Evolutionary conservation across 2,113 vertebrate genomes (phyloP).

Genomic region (Oreochromis aureus): DNA sequence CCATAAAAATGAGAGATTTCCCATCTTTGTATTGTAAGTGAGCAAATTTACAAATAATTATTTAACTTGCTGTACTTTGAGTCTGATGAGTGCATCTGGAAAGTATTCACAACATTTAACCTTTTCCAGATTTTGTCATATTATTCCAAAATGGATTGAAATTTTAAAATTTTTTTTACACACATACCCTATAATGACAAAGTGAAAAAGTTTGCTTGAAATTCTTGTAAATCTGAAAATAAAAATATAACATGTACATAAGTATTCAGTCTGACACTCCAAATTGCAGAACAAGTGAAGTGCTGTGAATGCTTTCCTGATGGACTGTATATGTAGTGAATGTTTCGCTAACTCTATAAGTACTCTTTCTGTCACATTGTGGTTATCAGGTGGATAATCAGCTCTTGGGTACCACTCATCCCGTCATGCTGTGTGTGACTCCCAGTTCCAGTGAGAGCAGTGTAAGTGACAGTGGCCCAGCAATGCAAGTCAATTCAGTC

Average conservation of each 20-base stretch:
- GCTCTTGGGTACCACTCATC: slow-evolving; percentile 87
- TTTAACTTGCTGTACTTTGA: not conserved
- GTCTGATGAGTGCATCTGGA: not conserved
- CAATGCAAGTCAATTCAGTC: slow-evolving; percentile 89
- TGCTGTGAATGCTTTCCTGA: not conserved
- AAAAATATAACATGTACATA: not conserved
- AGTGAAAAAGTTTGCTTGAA: not conserved
- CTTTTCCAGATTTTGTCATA: not conserved
- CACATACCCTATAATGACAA: not conserved
- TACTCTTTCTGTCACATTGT: not conserved
- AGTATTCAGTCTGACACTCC: not conserved
- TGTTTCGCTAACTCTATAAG: not conserved
- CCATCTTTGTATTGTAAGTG: not conserved
- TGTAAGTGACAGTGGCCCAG: slow-evolving; percentile 75
- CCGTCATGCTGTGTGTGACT: slow-evolving; percentile 88
- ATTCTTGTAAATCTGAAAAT: not conserved
- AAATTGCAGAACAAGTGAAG: too few relatives aligned
- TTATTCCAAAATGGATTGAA: not conserved
- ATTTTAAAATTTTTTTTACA: not conserved
- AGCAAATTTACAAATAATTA: not conserved
- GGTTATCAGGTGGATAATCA: slow-evolving; percentile 90
- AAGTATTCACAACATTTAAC: not conserved
- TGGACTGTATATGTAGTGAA: not conserved
- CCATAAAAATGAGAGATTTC: not conserved
- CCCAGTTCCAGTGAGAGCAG: slow-evolving; percentile 75